Evolutionary conservation across 1,140 invertebrate genomes (phyloP), one percentile per base, ranked within the genome.

Genomic region (Hermatobates lingyangjiaoensis): DNA sequence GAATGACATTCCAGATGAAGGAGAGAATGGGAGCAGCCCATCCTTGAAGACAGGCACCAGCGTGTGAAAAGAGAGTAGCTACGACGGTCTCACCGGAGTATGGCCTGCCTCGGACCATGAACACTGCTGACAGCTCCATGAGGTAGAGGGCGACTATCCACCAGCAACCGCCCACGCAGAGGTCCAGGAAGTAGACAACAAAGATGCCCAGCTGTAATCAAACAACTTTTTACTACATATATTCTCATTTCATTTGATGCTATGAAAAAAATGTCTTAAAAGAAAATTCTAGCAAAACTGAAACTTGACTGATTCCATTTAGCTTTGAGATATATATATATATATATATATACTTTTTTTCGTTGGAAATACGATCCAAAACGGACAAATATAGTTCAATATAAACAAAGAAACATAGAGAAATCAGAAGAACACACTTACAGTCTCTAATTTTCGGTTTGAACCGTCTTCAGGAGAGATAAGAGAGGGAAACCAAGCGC

Each of bases 1-100:
- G 62, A 46, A 88, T 68, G 3, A 91, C 81, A 63, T 86, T 91
- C 87, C 88, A 92, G 1, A 77, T 79, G 60, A 91, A 85, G n/a
- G 83, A 81, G 2, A 90, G 65, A 24, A 88, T 65, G 2, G 78
- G 74, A 7, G 81, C 79, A 5, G 74, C 74, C 69, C 79, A 73
- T 44, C 68, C 66, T 25, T 67, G 64, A 14, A 76, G 57, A 53
- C 68, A 75, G 30, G 67, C 64, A 50, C 68, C 65, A 0, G 71
- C 71, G 10, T 73, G 71, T 24, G 70, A 66, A 49, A 72, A 71
- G 14, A 70, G 64, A 15, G 67, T 62, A 3, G 75, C 74, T 1
- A 87, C 84, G 39, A 91, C 73, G 24, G 78, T 77, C 60, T 90
- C 85, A 0, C 84, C 82, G 51, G 81, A 80, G 61, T 87, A 88